Evolutionary conservation across 2,797 vertebrate species (phyloP).

Genomic region (Prionace glauca): DNA sequence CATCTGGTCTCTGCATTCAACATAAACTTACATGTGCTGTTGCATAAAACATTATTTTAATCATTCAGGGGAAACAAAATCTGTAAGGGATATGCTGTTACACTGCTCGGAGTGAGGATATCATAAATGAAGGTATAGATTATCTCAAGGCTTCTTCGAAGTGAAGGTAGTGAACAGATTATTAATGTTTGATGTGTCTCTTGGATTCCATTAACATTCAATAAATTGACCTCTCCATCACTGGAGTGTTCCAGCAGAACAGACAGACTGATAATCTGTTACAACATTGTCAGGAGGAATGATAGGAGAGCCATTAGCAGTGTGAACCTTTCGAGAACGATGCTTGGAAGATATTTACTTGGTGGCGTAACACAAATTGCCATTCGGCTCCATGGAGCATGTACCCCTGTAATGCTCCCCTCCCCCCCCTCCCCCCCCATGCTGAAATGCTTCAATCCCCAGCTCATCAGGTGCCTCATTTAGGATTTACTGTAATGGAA

Average conservation of each 20-base stretch:
- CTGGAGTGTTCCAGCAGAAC: background rate
- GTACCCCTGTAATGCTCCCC: background rate
- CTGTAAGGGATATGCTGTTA: background rate
- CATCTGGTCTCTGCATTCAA: background rate
- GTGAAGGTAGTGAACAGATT: background rate
- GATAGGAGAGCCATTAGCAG: background rate
- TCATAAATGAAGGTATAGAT: background rate
- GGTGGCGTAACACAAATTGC: background rate
- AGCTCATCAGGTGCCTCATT: background rate
- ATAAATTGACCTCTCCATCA: constrained; percentile 30
- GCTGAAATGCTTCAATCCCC: background rate
- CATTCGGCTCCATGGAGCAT: background rate
- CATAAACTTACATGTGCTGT: background rate
- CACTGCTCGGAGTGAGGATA: background rate
- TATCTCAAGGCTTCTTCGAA: background rate
- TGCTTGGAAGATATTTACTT: background rate
- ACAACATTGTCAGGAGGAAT: background rate
- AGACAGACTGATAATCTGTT: background rate
- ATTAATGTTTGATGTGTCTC: constrained; percentile 17
- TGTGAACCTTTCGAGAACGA: background rate
- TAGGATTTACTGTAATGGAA: background rate
- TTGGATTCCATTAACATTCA: constrained; percentile 25
- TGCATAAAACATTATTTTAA: background rate
- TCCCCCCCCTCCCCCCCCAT: background rate
- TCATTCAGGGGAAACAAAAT: background rate